Percentiles rank a stretch among this genome's conserved stretches.
phyloP scores from a whole-genome alignment of 2,888 invertebrate species.

The Sthenelais limicola region DNA sequence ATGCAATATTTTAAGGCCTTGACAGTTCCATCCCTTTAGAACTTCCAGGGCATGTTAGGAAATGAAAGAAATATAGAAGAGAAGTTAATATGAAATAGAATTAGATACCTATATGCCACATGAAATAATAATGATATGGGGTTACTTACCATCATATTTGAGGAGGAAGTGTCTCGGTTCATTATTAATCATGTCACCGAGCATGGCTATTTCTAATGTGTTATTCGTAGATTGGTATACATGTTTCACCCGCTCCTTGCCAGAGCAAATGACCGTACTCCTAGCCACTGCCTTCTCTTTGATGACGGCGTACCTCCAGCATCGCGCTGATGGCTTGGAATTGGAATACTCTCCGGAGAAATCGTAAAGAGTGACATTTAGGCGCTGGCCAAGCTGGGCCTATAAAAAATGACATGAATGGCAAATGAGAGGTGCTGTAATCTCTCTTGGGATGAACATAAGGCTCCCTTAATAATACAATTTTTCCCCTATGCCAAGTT shows the following conservation, averaged over 20 bases:
- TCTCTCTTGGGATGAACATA: no score
- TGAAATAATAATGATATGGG: no score
- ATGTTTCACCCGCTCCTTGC: constrained; percentile 27
- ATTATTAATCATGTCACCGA: background rate
- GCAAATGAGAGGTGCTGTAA: no score
- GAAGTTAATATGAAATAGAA: no score
- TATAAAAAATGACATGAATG: no score
- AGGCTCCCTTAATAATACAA: no score
- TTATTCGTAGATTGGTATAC: constrained; percentile 34
- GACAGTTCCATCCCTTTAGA: no score
- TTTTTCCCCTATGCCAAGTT: no score
- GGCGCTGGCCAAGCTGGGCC: constrained; percentile 31
- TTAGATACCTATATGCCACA: no score
- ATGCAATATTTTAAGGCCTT: no score
- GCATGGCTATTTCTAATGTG: constrained; percentile 32
- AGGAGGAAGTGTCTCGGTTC: constrained; percentile 33
- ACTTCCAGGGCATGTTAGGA: no score
- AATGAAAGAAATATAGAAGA: no score
- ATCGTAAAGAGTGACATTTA: constrained; percentile 36
- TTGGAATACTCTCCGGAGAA: constrained; percentile 28
- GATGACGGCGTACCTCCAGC: constrained; percentile 34
- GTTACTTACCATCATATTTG: constrained; percentile 36
- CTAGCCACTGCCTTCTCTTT: constrained; percentile 18
- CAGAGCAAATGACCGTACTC: constrained; percentile 25
- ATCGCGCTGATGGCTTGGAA: constrained; percentile 16